These are phyloP conservation scores for Carassius carassius DNA, from an alignment of 2,113 vertebrate species.

Conservation along the genomic window DNA sequence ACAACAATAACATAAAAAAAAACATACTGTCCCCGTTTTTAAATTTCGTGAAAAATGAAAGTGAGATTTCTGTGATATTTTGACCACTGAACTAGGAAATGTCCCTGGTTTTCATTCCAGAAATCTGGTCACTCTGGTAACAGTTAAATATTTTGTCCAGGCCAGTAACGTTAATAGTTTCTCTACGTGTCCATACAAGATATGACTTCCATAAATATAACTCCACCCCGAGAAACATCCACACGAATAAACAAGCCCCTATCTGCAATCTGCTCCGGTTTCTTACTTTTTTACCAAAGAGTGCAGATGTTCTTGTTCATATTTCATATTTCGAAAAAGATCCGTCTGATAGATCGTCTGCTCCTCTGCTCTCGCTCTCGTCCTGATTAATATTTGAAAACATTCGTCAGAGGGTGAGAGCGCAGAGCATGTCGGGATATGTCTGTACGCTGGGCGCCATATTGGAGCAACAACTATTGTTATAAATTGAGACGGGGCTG, in stretches of 20 bases:
- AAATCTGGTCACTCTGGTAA: no score
- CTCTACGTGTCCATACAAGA: neutral
- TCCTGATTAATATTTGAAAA: conserved; percentile 12
- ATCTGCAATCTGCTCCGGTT: neutral
- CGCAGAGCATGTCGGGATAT: conserved; percentile 63
- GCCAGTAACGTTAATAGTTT: neutral
- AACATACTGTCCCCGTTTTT: no score
- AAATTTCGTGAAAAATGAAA: no score
- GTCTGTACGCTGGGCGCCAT: conserved; percentile 60
- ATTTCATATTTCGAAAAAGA: neutral
- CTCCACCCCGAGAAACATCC: neutral
- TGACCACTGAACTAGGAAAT: no score
- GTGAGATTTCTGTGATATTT: no score
- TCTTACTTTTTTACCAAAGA: neutral
- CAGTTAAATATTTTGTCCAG: no score
- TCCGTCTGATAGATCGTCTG: neutral
- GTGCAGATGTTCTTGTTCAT: neutral
- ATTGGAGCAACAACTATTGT: conserved; percentile 79
- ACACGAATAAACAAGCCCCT: neutral
- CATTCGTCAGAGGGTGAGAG: neutral
- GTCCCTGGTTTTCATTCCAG: no score
- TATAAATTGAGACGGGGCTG: conserved; percentile 82
- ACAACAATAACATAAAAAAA: no score
- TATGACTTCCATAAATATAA: neutral
- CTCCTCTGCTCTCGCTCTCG: neutral